Evolutionary conservation across 2,888 invertebrate genomes (phyloP).

Genomic region (Mesoligia furuncula): DNA sequence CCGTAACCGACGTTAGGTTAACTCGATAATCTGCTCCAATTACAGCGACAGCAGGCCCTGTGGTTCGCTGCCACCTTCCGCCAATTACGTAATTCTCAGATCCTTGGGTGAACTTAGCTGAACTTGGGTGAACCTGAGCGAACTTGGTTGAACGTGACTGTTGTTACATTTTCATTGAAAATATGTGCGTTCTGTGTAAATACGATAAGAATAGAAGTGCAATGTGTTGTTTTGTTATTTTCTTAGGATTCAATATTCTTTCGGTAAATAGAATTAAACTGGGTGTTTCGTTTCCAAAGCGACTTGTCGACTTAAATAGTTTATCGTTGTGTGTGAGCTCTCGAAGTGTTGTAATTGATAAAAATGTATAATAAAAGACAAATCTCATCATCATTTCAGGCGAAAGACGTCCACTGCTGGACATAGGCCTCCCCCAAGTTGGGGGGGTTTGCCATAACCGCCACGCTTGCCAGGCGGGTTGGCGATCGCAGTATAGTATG

Average conservation of each 20-base stretch:
- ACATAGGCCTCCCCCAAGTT: too few species aligned
- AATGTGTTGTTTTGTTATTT: slow-evolving; percentile 10
- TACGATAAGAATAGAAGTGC: slow-evolving; percentile 4
- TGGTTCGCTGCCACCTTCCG: slow-evolving; percentile 65
- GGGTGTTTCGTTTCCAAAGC: neutral
- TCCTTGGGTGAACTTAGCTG: slow-evolving; percentile 37
- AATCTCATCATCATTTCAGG: too few species aligned
- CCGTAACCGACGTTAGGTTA: slow-evolving; percentile 34
- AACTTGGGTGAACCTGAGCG: slow-evolving; percentile 14
- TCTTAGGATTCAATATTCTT: slow-evolving; percentile 14
- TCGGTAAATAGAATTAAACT: slow-evolving; percentile 5
- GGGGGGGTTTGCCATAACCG: too few species aligned
- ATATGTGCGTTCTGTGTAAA: slow-evolving; percentile 7
- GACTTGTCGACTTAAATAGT: neutral
- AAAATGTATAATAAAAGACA: too few species aligned
- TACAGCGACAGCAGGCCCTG: slow-evolving; percentile 62
- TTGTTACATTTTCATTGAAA: slow-evolving; percentile 14
- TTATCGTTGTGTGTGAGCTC: neutral
- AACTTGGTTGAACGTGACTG: neutral
- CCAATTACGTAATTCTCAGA: slow-evolving; percentile 66
- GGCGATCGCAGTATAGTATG: too few species aligned
- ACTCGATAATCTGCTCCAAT: slow-evolving; percentile 68
- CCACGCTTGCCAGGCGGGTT: too few species aligned
- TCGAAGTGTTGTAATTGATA: neutral
- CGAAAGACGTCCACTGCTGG: too few species aligned